phyloP scores from a whole-genome alignment of 1,140 invertebrate species.

The Nephotettix cincticeps region DNA sequence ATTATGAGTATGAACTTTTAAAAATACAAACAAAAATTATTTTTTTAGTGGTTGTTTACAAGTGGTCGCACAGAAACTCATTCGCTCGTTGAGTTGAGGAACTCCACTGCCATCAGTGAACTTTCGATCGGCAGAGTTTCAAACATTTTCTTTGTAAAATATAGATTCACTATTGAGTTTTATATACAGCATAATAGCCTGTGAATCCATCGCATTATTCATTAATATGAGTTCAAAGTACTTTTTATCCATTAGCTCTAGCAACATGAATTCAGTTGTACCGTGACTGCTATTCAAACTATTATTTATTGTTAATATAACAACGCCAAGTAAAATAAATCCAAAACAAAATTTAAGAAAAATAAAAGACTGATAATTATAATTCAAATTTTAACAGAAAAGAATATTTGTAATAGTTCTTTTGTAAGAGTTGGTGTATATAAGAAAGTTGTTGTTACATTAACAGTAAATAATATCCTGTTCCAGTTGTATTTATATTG shows the following conservation, averaged over 20 bases:
- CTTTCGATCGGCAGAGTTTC: neutral
- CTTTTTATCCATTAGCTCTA: too few species aligned
- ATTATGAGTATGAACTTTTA: neutral
- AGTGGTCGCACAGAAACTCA: neutral
- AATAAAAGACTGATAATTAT: conserved; percentile 14
- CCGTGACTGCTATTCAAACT: neutral
- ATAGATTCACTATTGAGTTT: too few species aligned
- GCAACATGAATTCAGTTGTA: too few species aligned
- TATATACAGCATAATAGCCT: too few species aligned
- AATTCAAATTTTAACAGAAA: neutral
- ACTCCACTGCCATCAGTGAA: neutral
- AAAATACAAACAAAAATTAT: neutral
- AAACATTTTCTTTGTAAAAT: too few species aligned
- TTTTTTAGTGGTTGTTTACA: neutral
- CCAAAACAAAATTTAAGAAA: neutral
- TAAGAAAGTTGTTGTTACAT: neutral
- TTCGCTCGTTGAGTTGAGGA: neutral
- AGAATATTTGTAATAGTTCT: neutral
- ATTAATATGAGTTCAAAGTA: too few species aligned
- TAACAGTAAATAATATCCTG: conserved; percentile 1
- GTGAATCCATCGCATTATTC: too few species aligned
- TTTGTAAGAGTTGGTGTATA: neutral
- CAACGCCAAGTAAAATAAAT: neutral
- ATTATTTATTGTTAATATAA: conserved; percentile 17
- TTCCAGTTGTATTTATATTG: conserved; percentile 5